These are phyloP conservation scores for Astreopora myriophthalma DNA, from an alignment of 64 coral and sea anemone genomes.

Conservation along the genomic window DNA sequence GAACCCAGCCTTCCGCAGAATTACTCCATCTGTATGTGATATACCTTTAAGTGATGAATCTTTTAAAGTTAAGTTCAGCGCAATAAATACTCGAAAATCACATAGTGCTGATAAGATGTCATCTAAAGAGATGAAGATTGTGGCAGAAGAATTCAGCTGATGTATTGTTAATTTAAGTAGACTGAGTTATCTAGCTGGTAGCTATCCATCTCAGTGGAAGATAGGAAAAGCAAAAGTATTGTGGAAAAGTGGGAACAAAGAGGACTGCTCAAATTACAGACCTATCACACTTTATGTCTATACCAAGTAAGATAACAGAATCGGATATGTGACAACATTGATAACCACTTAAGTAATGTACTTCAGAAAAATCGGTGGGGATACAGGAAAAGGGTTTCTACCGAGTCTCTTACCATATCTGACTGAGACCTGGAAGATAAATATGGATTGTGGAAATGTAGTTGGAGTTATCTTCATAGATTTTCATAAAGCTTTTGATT, in stretches of 20 bases:
- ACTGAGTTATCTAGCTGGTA: background rate
- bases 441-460: constrained; percentile 2
- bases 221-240: constrained; percentile 6
- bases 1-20: background rate
- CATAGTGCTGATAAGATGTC: background rate
- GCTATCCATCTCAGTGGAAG: constrained; percentile 13
- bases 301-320: constrained; percentile 15
- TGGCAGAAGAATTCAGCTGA: background rate
- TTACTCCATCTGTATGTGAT: background rate
- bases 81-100: background rate
- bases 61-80: background rate
- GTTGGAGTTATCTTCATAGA: background rate
- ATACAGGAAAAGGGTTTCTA: constrained; percentile 17
- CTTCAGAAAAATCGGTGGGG: constrained; percentile 11
- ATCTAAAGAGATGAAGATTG: constrained; percentile 25
- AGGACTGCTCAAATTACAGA: constrained; percentile 30
- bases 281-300: constrained; percentile 13
- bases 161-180: constrained; percentile 30
- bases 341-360: background rate
- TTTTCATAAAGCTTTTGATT: no score
- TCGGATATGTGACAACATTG: constrained; percentile 20
- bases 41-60: background rate
- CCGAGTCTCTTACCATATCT: constrained; percentile 10
- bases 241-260: background rate
- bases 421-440: constrained; percentile 30